These are phyloP conservation scores for Petrolisthes manimaculis DNA, from an alignment of 2,888 invertebrate genomes.

Conservation along the genomic window DNA sequence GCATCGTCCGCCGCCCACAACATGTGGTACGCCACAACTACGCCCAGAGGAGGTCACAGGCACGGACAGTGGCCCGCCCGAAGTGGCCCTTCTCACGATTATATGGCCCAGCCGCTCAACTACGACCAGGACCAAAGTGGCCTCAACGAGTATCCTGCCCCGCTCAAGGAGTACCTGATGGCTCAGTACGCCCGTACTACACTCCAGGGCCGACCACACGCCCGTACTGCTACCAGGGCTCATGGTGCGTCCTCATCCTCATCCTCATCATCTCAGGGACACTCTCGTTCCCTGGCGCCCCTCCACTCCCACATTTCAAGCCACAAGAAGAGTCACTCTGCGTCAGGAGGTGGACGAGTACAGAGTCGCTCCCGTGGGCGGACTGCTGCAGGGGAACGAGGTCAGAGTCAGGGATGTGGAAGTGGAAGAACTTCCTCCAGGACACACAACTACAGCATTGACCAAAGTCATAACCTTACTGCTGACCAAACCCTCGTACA, in stretches of 20 bases:
- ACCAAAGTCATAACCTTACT: conserved; percentile 34
- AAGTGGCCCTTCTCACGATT: conserved; percentile 19
- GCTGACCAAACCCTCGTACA: conserved; percentile 27
- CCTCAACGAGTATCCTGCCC: conserved; percentile 24
- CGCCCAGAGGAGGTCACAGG: conserved; percentile 53
- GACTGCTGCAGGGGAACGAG: not conserved
- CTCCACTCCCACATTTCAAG: conserved; percentile 7
- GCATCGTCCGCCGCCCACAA: conserved; percentile 32
- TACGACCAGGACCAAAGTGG: conserved; percentile 35
- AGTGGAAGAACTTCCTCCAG: conserved; percentile 9
- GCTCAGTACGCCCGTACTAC: conserved; percentile 38
- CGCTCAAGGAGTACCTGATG: conserved; percentile 40
- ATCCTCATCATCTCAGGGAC: conserved; percentile 3
- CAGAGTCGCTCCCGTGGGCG: not conserved
- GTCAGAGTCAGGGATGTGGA: not conserved
- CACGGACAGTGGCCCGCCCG: conserved; percentile 27
- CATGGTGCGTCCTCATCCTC: not conserved
- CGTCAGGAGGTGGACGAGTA: not conserved
- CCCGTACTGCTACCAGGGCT: conserved; percentile 13
- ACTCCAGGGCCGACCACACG: conserved; percentile 21
- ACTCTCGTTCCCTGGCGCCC: not conserved
- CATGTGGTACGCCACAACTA: conserved; percentile 60
- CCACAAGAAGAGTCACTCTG: not conserved
- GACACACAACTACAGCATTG: conserved; percentile 32
- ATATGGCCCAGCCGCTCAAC: conserved; percentile 32